A percentile compares a stretch with the other conserved stretches of the same genome.
phyloP scores from a whole-genome alignment of 2,888 invertebrate genomes.

The Nephrotoma flavescens region DNA sequence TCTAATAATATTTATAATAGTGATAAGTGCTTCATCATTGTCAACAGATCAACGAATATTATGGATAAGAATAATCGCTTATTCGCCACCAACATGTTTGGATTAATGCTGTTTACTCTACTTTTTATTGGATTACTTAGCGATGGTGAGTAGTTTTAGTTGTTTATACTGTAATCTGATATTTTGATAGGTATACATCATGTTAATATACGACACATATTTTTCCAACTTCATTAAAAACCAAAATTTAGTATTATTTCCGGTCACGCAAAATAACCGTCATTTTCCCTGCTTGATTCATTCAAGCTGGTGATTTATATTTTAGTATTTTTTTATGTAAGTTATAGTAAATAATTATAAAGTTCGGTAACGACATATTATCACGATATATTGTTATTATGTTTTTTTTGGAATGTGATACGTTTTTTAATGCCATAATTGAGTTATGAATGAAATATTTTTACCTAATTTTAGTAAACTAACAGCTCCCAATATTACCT shows the following conservation, averaged over 20 bases:
- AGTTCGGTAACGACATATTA: neutral
- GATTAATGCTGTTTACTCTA: neutral
- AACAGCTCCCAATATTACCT: too few relatives aligned
- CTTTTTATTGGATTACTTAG: neutral
- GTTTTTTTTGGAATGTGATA: neutral
- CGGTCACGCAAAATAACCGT: neutral
- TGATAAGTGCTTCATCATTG: neutral
- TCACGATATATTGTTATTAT: neutral
- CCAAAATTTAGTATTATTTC: neutral
- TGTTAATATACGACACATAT: neutral
- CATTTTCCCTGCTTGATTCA: neutral
- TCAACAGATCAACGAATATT: neutral
- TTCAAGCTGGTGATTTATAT: neutral
- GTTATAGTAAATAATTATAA: neutral
- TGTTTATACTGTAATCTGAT: neutral
- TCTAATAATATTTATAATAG: neutral
- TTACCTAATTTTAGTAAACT: neutral
- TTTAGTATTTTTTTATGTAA: neutral
- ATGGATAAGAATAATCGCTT: neutral
- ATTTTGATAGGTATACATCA: neutral
- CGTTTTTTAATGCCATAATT: neutral
- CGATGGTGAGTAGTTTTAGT: neutral
- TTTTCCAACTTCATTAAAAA: neutral
- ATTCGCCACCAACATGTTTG: neutral
- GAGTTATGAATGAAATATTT: neutral